phyloP scores from a whole-genome alignment of 2,113 vertebrate genomes.

The Eurypyga helias region DNA sequence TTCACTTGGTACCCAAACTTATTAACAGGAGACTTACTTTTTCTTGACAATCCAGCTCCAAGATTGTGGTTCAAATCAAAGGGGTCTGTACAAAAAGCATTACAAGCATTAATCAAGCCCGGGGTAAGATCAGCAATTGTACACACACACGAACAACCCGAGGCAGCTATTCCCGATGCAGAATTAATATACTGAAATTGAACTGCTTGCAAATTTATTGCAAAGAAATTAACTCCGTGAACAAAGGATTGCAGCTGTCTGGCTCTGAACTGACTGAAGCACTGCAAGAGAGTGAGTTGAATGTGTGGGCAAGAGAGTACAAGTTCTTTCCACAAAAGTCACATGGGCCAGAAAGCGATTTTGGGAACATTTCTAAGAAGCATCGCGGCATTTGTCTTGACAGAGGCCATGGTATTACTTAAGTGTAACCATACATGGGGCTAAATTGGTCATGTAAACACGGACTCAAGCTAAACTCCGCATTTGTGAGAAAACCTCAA shows the following conservation, averaged over 20 bases:
- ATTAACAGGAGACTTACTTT: conserved; percentile 81
- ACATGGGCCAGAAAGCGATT: background rate
- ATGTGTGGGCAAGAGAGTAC: accelerated
- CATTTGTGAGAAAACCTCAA: background rate
- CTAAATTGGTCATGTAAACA: background rate
- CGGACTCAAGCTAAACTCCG: background rate
- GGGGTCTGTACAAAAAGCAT: conserved; percentile 81
- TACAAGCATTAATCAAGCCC: background rate
- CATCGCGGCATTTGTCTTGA: background rate
- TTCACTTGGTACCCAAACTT: background rate
- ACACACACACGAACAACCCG: background rate
- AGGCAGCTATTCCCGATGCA: background rate
- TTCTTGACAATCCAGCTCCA: conserved; percentile 93
- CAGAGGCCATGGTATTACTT: background rate
- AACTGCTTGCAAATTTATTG: background rate
- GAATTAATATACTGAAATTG: background rate
- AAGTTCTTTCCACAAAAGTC: background rate
- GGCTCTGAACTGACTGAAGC: background rate
- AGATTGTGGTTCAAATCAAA: conserved; percentile 97
- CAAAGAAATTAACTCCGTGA: background rate
- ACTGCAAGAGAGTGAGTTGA: background rate
- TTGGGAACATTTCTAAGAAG: background rate
- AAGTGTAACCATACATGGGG: background rate
- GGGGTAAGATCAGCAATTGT: background rate
- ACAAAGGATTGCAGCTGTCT: background rate